Conservation (phyloP, 2,797 vertebrate species). For the Natrix natrix region DNA sequence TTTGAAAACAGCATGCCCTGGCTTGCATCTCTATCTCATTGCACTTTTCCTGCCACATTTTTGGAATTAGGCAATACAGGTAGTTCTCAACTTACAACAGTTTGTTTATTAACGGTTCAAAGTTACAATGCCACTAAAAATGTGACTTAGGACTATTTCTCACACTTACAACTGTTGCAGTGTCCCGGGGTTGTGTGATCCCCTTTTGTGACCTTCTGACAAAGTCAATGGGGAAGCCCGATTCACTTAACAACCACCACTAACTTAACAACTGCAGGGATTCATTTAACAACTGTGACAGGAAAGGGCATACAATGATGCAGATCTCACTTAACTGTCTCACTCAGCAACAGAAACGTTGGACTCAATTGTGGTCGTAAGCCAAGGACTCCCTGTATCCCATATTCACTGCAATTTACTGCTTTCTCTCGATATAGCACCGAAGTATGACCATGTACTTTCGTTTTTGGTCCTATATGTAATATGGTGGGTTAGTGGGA, state of each 20-base stretch:
- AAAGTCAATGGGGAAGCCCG: not conserved
- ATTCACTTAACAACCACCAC: not conserved
- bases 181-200: not conserved
- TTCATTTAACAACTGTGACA: not conserved
- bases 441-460: not conserved
- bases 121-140: not conserved
- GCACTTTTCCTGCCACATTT: not conserved
- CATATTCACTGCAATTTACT: not conserved
- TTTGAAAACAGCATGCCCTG: not conserved
- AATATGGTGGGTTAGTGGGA: not conserved
- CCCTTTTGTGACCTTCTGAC: not conserved
- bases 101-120: not conserved
- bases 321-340: not conserved
- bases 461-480: not conserved
- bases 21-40: not conserved
- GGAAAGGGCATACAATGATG: not conserved
- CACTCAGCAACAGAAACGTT: not conserved
- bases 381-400: not conserved
- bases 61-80: not conserved
- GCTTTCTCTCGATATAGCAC: not conserved
- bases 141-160: not conserved
- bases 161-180: not conserved
- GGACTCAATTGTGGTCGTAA: not conserved
- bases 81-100: not conserved
- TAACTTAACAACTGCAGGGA: no score